These are phyloP conservation scores for Cheilinus undulatus DNA, from an alignment of 2,113 vertebrate genomes.

Conservation along the genomic window DNA sequence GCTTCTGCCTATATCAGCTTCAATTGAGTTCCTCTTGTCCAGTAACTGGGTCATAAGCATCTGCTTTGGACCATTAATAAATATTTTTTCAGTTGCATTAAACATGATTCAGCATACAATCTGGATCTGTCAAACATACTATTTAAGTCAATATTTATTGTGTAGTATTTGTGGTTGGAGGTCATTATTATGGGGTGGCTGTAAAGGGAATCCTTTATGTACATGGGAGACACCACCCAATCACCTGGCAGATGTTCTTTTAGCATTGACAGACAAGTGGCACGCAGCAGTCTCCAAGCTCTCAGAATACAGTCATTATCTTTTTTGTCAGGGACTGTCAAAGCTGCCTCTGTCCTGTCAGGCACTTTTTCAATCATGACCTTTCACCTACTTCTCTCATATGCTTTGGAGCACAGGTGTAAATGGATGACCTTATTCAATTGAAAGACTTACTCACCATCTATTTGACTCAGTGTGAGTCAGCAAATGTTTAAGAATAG, in stretches of 20 bases:
- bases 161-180: slow-evolving; percentile 17
- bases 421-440: slow-evolving; percentile 39
- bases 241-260: slow-evolving; percentile 44
- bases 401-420: slow-evolving; percentile 52
- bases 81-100: not conserved
- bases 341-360: slow-evolving; percentile 38
- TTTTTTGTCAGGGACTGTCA: slow-evolving; percentile 36
- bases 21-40: not conserved
- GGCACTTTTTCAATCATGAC: slow-evolving; percentile 8
- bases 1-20: too few species aligned
- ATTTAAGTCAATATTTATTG: slow-evolving; percentile 4
- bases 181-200: not conserved
- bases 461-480: slow-evolving; percentile 17
- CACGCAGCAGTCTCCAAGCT: slow-evolving; percentile 17
- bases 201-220: slow-evolving; percentile 13
- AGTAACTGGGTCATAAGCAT: too few species aligned
- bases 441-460: slow-evolving; percentile 56
- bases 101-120: not conserved
- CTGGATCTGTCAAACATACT: not conserved
- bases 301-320: slow-evolving; percentile 19
- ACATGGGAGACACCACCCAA: slow-evolving; percentile 4
- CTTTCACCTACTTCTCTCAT: slow-evolving; percentile 61
- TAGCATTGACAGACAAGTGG: slow-evolving; percentile 32
- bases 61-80: not conserved
- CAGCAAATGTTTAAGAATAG: slow-evolving; percentile 37